Percentiles rank a stretch among this genome's conserved stretches.
Conservation (phyloP, 2,888 invertebrate genomes). For the Rhodophaea formosa region DNA sequence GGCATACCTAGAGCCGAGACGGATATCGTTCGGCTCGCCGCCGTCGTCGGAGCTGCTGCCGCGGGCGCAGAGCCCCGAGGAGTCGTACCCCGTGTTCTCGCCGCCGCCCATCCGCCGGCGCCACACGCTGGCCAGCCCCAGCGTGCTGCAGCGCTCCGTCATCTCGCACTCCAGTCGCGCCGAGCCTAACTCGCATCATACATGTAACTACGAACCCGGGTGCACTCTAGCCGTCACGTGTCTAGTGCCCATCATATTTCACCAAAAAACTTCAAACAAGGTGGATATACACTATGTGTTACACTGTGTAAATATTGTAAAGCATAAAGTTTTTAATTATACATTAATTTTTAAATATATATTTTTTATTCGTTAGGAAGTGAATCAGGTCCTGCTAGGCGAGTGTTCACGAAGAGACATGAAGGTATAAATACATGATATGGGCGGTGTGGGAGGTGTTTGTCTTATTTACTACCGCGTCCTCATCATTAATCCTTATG, state of each 20-base stretch:
- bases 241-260: slow-evolving; percentile 1
- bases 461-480: slow-evolving; percentile 30
- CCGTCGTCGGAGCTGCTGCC: slow-evolving; percentile 86
- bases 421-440: slow-evolving; percentile 58
- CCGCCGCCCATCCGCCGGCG: slow-evolving; percentile 89
- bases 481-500: slow-evolving; percentile 18
- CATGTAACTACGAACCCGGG: slow-evolving; percentile 85
- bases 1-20: slow-evolving; percentile 91
- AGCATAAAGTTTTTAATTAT: slow-evolving; percentile 48
- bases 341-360: slow-evolving; percentile 34
- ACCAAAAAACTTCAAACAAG: background rate
- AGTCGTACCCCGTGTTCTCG: slow-evolving; percentile 92
- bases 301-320: slow-evolving; percentile 68
- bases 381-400: slow-evolving; percentile 47
- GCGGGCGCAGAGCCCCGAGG: slow-evolving; percentile 86
- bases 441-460: slow-evolving; percentile 44
- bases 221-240: slow-evolving; percentile 20
- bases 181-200: slow-evolving; percentile 90
- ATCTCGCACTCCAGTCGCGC: slow-evolving; percentile 89
- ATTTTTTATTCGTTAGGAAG: slow-evolving; percentile 60
- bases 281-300: slow-evolving; percentile 47
- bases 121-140: slow-evolving; percentile 77
- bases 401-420: slow-evolving; percentile 63
- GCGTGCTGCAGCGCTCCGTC: slow-evolving; percentile 85
- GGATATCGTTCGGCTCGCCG: slow-evolving; percentile 90